phyloP scores from a whole-genome alignment of 2,113 vertebrate genomes.

The Dromiciops gliroides region DNA sequence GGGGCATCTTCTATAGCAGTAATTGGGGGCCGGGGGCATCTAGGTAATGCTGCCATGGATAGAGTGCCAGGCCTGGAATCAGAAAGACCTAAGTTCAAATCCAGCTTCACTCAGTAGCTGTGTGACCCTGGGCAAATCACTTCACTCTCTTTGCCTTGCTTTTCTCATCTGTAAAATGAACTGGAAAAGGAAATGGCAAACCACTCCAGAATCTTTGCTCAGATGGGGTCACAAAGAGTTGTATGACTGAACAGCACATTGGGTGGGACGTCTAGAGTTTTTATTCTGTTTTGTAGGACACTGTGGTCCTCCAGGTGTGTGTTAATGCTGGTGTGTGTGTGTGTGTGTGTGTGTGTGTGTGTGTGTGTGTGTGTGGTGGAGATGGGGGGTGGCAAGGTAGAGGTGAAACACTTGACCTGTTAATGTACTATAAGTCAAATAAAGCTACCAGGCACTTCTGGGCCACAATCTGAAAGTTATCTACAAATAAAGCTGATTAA shows the following conservation, averaged over 20 bases:
- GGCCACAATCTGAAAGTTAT: constrained; percentile 76
- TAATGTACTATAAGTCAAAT: constrained; percentile 78
- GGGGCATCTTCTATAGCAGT: constrained; percentile 49
- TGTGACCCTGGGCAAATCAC: not conserved
- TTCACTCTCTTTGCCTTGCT: not conserved
- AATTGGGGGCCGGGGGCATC: not conserved
- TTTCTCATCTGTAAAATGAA: not conserved
- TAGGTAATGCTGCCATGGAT: not conserved
- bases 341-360: too few species aligned
- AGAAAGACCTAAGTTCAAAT: not conserved
- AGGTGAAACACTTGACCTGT: constrained; percentile 78
- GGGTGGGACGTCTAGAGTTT: constrained; percentile 63
- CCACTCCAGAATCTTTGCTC: not conserved
- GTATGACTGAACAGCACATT: constrained; percentile 31
- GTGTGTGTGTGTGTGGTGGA: constrained; percentile 7
- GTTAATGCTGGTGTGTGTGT: constrained; percentile 58
- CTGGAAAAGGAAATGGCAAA: not conserved
- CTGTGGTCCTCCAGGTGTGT: constrained; percentile 67
- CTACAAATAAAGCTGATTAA: constrained; percentile 79
- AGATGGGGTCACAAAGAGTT: not conserved
- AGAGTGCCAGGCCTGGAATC: not conserved
- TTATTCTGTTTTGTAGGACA: constrained; percentile 71
- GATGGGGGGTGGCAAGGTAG: constrained; percentile 15
- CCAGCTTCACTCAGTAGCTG: not conserved
- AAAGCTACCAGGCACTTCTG: constrained; percentile 75